Percentiles rank a stretch among this genome's conserved stretches.
Conservation (phyloP, 2,797 vertebrate species). For the Pachyuromys duprasi region DNA sequence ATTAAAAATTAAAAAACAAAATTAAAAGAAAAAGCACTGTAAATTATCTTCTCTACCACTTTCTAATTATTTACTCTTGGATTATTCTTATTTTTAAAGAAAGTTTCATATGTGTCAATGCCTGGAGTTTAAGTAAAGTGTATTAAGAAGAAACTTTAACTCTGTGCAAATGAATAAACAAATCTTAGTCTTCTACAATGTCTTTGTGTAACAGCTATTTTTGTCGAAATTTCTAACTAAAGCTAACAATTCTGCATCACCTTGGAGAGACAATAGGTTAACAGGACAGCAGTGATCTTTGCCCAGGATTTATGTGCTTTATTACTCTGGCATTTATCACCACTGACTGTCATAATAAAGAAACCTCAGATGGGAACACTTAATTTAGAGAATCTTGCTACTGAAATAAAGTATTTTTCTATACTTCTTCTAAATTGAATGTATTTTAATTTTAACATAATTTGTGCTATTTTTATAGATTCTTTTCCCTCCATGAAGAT, state of each 20-base stretch:
- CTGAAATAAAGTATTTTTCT: conserved; percentile 31
- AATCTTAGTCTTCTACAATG: conserved; percentile 59
- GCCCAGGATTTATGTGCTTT: conserved; percentile 46
- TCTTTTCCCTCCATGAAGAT: conserved; percentile 43
- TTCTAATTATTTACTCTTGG: not conserved
- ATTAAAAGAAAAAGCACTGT: not conserved
- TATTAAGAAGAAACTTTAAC: not conserved
- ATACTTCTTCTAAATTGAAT: conserved; percentile 44
- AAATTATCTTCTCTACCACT: not conserved
- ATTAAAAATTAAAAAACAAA: not conserved
- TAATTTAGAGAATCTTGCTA: conserved; percentile 48
- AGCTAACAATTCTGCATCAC: conserved; percentile 59
- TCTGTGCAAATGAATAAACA: not conserved
- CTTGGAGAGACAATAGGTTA: conserved; percentile 73
- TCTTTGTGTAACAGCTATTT: conserved; percentile 76
- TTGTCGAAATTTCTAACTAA: conserved; percentile 76
- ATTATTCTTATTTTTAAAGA: not conserved
- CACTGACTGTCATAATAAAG: conserved; percentile 68
- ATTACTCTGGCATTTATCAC: conserved; percentile 38
- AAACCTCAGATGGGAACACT: conserved; percentile 55
- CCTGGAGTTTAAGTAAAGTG: not conserved
- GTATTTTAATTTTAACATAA: conserved; percentile 64
- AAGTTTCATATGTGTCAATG: not conserved
- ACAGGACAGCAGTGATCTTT: conserved; percentile 70
- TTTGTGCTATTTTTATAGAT: conserved; percentile 42